Conservation (phyloP, 2,113 vertebrate genomes). For the Podarcis muralis region DNA sequence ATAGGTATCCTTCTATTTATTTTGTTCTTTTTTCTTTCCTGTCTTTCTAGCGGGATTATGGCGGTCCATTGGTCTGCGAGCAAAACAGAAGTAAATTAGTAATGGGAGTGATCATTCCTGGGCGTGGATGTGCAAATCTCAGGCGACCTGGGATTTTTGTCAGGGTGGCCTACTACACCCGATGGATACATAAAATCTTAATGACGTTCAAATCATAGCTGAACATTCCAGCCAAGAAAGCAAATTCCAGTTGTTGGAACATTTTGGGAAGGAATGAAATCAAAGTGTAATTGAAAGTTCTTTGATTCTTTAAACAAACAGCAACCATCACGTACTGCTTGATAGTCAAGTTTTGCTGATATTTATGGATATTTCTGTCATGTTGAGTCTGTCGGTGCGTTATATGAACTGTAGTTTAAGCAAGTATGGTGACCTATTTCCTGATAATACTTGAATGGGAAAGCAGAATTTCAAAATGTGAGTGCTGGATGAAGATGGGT, state of each 20-base stretch:
- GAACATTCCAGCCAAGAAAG: slow-evolving; percentile 44
- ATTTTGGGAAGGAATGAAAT: slow-evolving; percentile 59
- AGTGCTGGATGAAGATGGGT: slow-evolving; percentile 64
- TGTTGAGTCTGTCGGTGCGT: slow-evolving; percentile 74
- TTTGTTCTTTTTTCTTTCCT: background rate
- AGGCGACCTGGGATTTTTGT: slow-evolving; percentile 94
- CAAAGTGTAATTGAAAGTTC: slow-evolving; percentile 63
- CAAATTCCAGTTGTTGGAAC: slow-evolving; percentile 37
- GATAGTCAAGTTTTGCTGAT: slow-evolving; percentile 75
- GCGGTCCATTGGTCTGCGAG: slow-evolving; percentile 93
- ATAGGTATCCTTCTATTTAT: background rate
- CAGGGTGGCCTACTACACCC: slow-evolving; percentile 91
- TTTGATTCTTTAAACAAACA: slow-evolving; percentile 39
- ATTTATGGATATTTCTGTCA: slow-evolving; percentile 74
- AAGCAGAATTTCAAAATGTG: slow-evolving; percentile 67
- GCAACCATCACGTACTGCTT: slow-evolving; percentile 63
- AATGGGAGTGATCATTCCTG: slow-evolving; percentile 93
- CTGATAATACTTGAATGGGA: slow-evolving; percentile 86
- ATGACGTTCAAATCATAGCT: slow-evolving; percentile 75
- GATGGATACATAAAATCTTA: slow-evolving; percentile 96
- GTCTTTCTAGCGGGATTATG: slow-evolving; percentile 89
- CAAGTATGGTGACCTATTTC: slow-evolving; percentile 80
- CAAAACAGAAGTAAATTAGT: slow-evolving; percentile 91
- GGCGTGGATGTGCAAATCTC: slow-evolving; percentile 89
- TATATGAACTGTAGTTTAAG: slow-evolving; percentile 76